These are phyloP conservation scores for Tympanoctomys barrerae DNA, from an alignment of 2,797 vertebrate genomes.

Conservation along the genomic window DNA sequence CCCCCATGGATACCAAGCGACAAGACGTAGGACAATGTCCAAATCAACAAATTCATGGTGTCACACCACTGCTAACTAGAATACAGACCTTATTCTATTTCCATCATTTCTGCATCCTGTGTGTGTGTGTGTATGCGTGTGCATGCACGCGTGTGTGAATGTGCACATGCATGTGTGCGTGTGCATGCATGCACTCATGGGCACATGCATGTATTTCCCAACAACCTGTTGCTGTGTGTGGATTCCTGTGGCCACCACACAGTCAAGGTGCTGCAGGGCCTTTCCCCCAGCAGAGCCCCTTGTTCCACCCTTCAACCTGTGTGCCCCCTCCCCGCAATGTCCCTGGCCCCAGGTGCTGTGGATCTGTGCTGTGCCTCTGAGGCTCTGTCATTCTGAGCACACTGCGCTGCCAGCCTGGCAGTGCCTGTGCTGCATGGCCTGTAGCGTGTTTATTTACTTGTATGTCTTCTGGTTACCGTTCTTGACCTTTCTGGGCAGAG, in stretches of 20 bases:
- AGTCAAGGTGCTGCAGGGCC: not conserved
- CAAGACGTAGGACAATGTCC: not conserved
- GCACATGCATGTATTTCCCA: too few relatives aligned
- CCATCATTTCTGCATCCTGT: not conserved
- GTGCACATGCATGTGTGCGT: not conserved
- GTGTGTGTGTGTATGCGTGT: not conserved
- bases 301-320: not conserved
- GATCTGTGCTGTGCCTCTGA: not conserved
- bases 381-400: not conserved
- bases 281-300: fast-evolving
- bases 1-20: not conserved
- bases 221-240: fast-evolving
- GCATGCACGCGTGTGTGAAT: too few relatives aligned
- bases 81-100: not conserved
- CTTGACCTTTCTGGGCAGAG: not conserved
- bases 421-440: not conserved
- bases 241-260: fast-evolving
- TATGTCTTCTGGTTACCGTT: not conserved
- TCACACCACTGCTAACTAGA: fast-evolving
- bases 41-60: fast-evolving
- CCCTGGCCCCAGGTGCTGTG: not conserved
- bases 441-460: not conserved
- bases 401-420: not conserved
- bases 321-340: not conserved
- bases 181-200: not conserved